Conservation (phyloP, 2,797 vertebrate species). For the Leptoclinus maculatus region DNA sequence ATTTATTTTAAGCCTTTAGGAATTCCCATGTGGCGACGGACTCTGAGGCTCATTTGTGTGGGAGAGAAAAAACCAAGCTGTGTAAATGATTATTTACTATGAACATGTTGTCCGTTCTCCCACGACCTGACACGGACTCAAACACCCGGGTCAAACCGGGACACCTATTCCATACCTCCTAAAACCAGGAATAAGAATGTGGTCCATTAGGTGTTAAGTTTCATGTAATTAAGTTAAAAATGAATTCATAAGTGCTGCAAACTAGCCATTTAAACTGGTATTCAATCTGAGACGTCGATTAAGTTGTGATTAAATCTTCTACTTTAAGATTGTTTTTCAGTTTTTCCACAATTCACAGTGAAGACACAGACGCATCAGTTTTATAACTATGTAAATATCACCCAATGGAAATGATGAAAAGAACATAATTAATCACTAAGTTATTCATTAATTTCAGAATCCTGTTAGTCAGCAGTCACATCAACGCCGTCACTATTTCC, state of each 20-base stretch:
- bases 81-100: conserved; percentile 56
- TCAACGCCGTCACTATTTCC: conserved; percentile 12
- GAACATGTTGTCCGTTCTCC: conserved; percentile 26
- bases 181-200: rapidly evolving
- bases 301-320: not conserved
- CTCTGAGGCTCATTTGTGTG: conserved; percentile 43
- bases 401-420: conserved; percentile 24
- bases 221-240: not conserved
- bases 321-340: not conserved
- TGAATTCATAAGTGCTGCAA: not conserved
- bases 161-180: too few relatives aligned
- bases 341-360: not conserved
- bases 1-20: conserved; percentile 58
- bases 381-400: conserved; percentile 38
- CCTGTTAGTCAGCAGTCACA: conserved; percentile 39
- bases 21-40: conserved; percentile 49
- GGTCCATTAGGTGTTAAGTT: too few relatives aligned
- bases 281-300: too few relatives aligned
- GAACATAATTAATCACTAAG: conserved; percentile 16
- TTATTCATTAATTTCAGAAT: conserved; percentile 31
- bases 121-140: conserved; percentile 26
- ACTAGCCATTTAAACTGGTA: too few relatives aligned
- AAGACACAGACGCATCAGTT: conserved; percentile 6
- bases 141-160: not conserved
- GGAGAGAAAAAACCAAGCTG: conserved; percentile 43